Percentiles rank a stretch among this genome's conserved stretches.
phyloP scores from a whole-genome alignment of 1,140 invertebrate species.

The Ctenoplectra terminalis region DNA sequence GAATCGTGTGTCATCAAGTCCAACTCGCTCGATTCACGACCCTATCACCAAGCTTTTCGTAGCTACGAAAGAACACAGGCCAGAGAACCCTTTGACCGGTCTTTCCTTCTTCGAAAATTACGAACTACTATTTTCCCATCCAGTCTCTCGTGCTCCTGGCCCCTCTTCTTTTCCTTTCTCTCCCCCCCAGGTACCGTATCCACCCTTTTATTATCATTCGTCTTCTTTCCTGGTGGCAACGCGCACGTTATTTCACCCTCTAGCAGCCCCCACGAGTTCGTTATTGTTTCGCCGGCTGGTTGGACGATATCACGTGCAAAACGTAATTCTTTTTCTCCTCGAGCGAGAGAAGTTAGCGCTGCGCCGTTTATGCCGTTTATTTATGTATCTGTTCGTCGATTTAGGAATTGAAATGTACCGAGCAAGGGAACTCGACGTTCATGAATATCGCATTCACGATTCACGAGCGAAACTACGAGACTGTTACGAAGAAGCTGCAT shows the following conservation, averaged over 20 bases:
- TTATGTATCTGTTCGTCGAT: conserved; percentile 23
- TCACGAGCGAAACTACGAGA: background rate
- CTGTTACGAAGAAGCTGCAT: background rate
- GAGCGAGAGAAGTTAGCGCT: conserved; percentile 11
- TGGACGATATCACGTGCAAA: conserved; percentile 1
- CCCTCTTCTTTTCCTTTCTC: background rate
- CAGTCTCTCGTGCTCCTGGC: background rate
- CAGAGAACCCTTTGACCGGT: conserved; percentile 48
- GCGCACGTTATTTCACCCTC: conserved; percentile 29
- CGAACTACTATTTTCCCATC: conserved; percentile 44
- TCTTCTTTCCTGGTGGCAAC: conserved; percentile 4
- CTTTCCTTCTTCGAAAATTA: conserved; percentile 50
- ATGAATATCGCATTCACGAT: conserved; percentile 33
- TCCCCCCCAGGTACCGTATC: background rate
- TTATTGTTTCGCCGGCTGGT: conserved; percentile 13
- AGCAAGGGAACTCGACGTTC: conserved; percentile 26
- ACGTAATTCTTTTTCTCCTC: conserved; percentile 28
- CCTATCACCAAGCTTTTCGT: conserved; percentile 45
- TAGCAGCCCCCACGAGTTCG: background rate
- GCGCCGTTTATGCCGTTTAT: conserved; percentile 35
- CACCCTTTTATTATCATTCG: conserved; percentile 44
- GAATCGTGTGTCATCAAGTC: conserved; percentile 51
- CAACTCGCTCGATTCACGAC: conserved; percentile 44
- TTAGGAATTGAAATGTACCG: conserved; percentile 54
- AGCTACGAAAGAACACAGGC: conserved; percentile 39